phyloP scores from a whole-genome alignment of 2,888 invertebrate species.

The Lasioglossum figueresi region DNA sequence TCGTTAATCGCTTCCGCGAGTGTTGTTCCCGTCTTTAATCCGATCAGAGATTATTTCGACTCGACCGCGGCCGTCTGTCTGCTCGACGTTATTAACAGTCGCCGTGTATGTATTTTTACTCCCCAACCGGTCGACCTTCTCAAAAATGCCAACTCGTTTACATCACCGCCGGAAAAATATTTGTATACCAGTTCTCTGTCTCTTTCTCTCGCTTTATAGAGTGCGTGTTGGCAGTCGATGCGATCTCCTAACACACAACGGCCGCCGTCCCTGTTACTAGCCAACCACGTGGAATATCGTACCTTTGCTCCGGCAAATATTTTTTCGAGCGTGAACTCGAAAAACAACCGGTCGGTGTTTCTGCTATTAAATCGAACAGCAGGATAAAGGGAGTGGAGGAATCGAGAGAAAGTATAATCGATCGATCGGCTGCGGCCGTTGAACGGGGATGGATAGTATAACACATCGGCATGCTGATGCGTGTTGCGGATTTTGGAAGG shows the following conservation, averaged over 20 bases:
- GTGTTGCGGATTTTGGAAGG: slow-evolving; percentile 73
- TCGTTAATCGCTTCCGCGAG: slow-evolving; percentile 25
- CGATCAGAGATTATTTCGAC: background rate
- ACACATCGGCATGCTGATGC: slow-evolving; percentile 20
- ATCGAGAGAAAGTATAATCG: slow-evolving; percentile 13
- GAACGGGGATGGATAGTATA: background rate
- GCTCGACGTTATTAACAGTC: background rate
- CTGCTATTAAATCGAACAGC: slow-evolving; percentile 31
- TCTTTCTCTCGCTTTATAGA: background rate
- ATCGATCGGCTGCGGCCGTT: slow-evolving; percentile 26
- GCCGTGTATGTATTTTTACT: slow-evolving; percentile 6
- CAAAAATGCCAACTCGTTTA: slow-evolving; percentile 39
- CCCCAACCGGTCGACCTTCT: slow-evolving; percentile 24
- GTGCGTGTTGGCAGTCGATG: slow-evolving; percentile 29
- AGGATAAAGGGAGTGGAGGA: background rate
- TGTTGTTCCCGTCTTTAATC: background rate
- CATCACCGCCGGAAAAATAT: slow-evolving; percentile 49
- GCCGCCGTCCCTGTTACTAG: slow-evolving; percentile 23
- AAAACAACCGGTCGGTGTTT: slow-evolving; percentile 36
- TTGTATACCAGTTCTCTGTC: slow-evolving; percentile 31
- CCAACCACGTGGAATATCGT: slow-evolving; percentile 40
- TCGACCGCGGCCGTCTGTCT: too few relatives aligned
- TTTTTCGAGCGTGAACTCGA: slow-evolving; percentile 42
- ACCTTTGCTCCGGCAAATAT: slow-evolving; percentile 39
- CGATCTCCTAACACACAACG: slow-evolving; percentile 30